Evolutionary conservation across 2,797 vertebrate genomes (phyloP), one percentile per base, ranked within the genome.

Genomic region (Lindbergichthys nudifrons): DNA sequence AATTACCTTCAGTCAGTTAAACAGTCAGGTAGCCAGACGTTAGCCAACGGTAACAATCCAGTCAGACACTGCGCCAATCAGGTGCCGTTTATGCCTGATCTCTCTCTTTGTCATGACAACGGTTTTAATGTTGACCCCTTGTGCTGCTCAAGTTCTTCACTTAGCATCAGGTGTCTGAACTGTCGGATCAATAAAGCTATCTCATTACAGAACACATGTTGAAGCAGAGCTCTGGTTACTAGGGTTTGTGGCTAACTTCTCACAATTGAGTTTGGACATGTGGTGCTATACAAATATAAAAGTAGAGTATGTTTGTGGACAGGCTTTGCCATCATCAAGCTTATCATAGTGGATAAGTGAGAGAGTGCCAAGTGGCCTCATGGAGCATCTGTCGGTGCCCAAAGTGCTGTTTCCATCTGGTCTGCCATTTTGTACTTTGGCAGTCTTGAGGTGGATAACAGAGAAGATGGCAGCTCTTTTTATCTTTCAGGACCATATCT

Each of bases 381-480:
- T 79, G 87, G 84, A 90, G 73, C 77, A 83, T 88, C 79, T 88
- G 83, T 83, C 57, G 39, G 75, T 70, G 79, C 87, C 87, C 0
- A 46, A 74, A 82, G 80, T 84, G 69, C 69, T 5, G 56, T 79
- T 82, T 88, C 77, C 80, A 84, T 86, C 84, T 90, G 86, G 39
- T 68, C 88, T 77, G 81, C 76, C 77, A 83, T 90, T 91, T 92
- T 92, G 81, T 90, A 42, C 73, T 74, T 68, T 43, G 68, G 36
- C 57, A 68, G 30, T 78, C 67, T 86, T 60, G 23, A 70, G 54
- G 68, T 77, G 64, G 42, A 65, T 63, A 71, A 63, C 41, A 1
- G 48, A 77, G 79, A 89, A 85, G 67, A 89, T 88, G 80, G 77
- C 82, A 3, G 62, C 67, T 73, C 60, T 23, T 54, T 56, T 69